Base-by-base conservation (phyloP, 2,797 vertebrate species). In the Oryzias dopingdopingensis region DNA sequence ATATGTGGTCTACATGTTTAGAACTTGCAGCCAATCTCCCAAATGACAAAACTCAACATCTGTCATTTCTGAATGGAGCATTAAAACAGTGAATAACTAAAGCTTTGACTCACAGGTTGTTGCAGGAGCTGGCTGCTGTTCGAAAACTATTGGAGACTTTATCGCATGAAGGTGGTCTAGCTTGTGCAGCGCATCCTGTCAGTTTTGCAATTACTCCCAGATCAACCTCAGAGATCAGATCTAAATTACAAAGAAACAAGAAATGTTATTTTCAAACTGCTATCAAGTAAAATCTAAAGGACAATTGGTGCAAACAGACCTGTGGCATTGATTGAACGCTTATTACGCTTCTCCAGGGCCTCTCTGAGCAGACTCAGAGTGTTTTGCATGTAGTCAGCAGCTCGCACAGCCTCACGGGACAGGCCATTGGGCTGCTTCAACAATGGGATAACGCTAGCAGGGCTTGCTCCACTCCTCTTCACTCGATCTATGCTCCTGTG, bases 381-480 rank as follows among this genome's bases (percentile, higher is more conserved):
- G 18, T 87, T 82, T 0, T 92, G 86, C 83, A 95, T 78, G 15
- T 95, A 96, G 67, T 96, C 94, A 0, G 95, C 94, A 0, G 94
- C 84, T 8, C 90, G 79, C 6, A 89, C 89, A 0, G 84, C 92
- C 0, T 10, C 46, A 2, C 92, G 81, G 0, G 92, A 91, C 0
- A n/a, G 64, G 0, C 87, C 91, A 16, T 59, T 59, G 0, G 94
- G 94, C 77, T 94, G 94, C 72, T 94, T 97, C 81, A 93, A 56
- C 5, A 91, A 81, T 0, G 91, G 81, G 56, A 95, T 82, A 1
- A 94, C 76, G 13, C 95, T 92, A 16, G 81, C 26, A 0, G 93
- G 88, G 1, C 43, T 88, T 8, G 83, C 78, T 0, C 1, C 46
- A 0, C 81, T 46, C 0, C 69, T 86, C 26, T 4, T 70, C 5